phyloP scores from a whole-genome alignment of 2,113 vertebrate genomes.

The Leptodactylus fuscus region DNA sequence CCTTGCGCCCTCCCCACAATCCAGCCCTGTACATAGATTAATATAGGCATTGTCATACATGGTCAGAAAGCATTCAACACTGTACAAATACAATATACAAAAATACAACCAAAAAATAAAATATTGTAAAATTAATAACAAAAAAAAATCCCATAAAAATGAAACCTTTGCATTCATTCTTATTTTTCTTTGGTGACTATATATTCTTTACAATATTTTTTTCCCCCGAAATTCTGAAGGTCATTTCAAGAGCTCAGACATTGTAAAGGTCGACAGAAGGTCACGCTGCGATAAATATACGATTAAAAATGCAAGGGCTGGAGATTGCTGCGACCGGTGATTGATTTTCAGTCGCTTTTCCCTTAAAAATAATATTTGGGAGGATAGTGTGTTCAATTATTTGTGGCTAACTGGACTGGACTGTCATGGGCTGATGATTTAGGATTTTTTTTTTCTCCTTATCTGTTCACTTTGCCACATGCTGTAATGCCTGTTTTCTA shows the following conservation, averaged over 20 bases:
- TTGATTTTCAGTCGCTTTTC: conserved; percentile 22
- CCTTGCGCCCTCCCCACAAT: too few relatives aligned
- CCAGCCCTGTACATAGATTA: too few relatives aligned
- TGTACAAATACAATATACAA: not conserved
- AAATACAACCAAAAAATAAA: not conserved
- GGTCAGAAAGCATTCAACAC: not conserved
- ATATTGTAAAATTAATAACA: not conserved
- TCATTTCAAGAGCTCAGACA: not conserved
- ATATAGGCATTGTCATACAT: too few relatives aligned
- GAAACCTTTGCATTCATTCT: too few relatives aligned
- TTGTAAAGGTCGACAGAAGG: not conserved
- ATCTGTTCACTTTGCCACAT: conserved; percentile 42
- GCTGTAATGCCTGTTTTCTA: conserved; percentile 37
- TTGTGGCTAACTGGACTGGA: conserved; percentile 16
- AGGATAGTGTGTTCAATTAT: conserved; percentile 33
- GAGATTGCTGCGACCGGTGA: conserved; percentile 19
- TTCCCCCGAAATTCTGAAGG: not conserved
- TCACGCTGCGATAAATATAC: not conserved
- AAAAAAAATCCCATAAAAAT: too few relatives aligned
- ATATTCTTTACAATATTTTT: not conserved
- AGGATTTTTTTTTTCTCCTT: conserved; percentile 7
- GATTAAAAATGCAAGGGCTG: conserved; percentile 20
- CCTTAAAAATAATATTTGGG: conserved; percentile 19
- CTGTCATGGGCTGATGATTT: conserved; percentile 46
- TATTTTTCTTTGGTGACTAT: not conserved